Evolutionary conservation across 2,888 invertebrate species (phyloP), one percentile per base, ranked within the genome.

Genomic region (Chirona hameri): DNA sequence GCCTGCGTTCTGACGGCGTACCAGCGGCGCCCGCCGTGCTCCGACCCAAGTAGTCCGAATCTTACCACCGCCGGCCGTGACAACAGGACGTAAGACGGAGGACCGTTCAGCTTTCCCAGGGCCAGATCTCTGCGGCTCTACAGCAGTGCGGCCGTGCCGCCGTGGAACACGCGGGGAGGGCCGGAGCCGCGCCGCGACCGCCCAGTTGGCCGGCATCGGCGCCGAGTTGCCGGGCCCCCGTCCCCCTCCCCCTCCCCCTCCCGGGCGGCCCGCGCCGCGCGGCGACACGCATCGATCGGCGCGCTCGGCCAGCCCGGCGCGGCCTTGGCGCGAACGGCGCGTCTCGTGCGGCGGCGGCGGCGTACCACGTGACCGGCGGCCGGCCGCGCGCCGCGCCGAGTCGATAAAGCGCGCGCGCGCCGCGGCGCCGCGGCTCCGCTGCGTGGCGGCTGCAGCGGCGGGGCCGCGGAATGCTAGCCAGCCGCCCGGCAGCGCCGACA

Each of bases 231-330:
- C 60, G 60, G 60, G 60, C 24, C 60, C 24, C 24, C 60, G 2
- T 24, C 60, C 7, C 18, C 60, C 60, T 2, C 60, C 57, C 57
- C 60, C 60, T 2, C 60, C 60, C 24, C 60, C 24, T 21, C 60
- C 60, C 60, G 24, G 60, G 60, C 60, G 60, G 60, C 24, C 60
- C 60, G 60, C 7, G 31, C 31, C 72, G 39, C 76, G 76, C 39
- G 76, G 76, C 76, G 76, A 76, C 76, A 76, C 76, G 46, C 76
- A 76, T 76, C 76, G 76, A 76, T 76, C 76, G 31, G 72, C 14
- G 72, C 31, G 29, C 7, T 9, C 18, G 72, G 29, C 27, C 76
- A 46, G 39, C 69, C n/a, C 21, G 24, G 76, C 27, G 76, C 76
- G 76, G 76, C 76, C 76, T 76, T 76, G 76, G 76, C 76, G 76